A percentile compares a stretch with the other conserved stretches of the same genome.
These are phyloP conservation scores for Dynastes grantii DNA, from an alignment of 2,888 invertebrate genomes.

Conservation along the genomic window DNA sequence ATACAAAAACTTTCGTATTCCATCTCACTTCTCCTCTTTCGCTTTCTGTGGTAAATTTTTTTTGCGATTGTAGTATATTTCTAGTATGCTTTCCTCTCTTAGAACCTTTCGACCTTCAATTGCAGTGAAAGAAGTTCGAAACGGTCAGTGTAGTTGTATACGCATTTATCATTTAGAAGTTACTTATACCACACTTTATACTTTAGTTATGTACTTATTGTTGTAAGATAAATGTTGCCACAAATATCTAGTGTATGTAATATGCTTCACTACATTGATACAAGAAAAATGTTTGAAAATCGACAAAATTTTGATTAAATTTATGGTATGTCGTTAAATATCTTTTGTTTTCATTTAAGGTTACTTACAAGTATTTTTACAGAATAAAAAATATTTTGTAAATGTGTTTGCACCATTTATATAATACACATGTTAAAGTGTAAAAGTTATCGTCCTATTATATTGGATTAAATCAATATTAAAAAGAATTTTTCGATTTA, in stretches of 20 bases:
- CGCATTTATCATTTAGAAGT: not conserved
- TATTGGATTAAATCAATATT: too few relatives aligned
- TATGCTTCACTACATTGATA: constrained; percentile 17
- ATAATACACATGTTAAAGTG: too few relatives aligned
- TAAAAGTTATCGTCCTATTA: too few relatives aligned
- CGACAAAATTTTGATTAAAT: constrained; percentile 8
- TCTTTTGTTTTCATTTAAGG: too few relatives aligned
- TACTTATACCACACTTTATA: not conserved
- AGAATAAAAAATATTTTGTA: too few relatives aligned
- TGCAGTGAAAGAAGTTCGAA: constrained; percentile 1
- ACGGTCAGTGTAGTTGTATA: constrained; percentile 1
- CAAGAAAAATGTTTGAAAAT: not conserved
- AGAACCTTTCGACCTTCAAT: not conserved
- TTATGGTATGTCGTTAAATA: too few relatives aligned
- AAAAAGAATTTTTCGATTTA: too few relatives aligned
- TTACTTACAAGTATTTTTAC: too few relatives aligned
- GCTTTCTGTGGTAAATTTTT: constrained; percentile 11
- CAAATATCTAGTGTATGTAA: not conserved
- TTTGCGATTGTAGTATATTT: not conserved
- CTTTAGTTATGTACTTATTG: constrained; percentile 8
- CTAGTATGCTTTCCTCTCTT: constrained; percentile 3
- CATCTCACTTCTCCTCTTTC: constrained; percentile 1
- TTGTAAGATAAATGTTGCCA: constrained; percentile 5
- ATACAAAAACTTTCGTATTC: not conserved
- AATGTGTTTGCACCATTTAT: too few relatives aligned